Base-by-base conservation (phyloP, 2,113 vertebrate species). In the Lynx canadensis region DNA sequence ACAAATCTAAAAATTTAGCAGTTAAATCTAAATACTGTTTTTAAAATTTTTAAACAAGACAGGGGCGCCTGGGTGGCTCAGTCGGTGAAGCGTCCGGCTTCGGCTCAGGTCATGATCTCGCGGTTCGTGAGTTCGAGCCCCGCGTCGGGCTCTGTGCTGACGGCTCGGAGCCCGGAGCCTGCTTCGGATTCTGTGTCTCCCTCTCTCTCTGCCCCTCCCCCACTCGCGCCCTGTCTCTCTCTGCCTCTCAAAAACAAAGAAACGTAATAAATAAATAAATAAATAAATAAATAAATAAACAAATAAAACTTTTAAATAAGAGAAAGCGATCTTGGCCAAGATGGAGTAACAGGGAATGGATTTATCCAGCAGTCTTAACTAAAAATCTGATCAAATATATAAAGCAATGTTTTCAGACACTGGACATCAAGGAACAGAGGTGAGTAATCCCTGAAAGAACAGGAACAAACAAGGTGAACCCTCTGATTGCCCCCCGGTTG, bases 1-100 rank as follows among this genome's bases (percentile, higher is more conserved):
- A 92, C 12, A 38, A 68, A 96, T 55, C 23, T 90, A 86, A 88
- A 96, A 50, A 68, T 66, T 66, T 21, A 84, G 9, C 21, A 95
- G 41, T 94, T 52, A 65, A 79, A 25, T 83, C 31, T 85, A 68
- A 71, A 38, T 38, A 68, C n/a, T 85, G 29, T 21, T 92, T 92
- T 89, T 29, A 41, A 45, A 45, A 45, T 45, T 45, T 45, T 45
- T 45, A 45, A 9, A 9, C 9, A 45, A 1, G 45, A 45, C 45
- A 45, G 45, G 45, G 45, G 45, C 8, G 45, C 45, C 45, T 45
- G 45, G 45, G 45, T 8, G 45, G 45, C 45, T 45, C 8, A 45
- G 45, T 45, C 45, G 45, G 45, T 45, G 9, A 7, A 45, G 45
- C 1, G 45, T 45, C 45, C 45, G 8, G 9, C 45, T 9, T 45